Percentiles rank a stretch among this genome's conserved stretches.
phyloP scores from a whole-genome alignment of 2,113 vertebrate genomes.

The Pedetes capensis region DNA sequence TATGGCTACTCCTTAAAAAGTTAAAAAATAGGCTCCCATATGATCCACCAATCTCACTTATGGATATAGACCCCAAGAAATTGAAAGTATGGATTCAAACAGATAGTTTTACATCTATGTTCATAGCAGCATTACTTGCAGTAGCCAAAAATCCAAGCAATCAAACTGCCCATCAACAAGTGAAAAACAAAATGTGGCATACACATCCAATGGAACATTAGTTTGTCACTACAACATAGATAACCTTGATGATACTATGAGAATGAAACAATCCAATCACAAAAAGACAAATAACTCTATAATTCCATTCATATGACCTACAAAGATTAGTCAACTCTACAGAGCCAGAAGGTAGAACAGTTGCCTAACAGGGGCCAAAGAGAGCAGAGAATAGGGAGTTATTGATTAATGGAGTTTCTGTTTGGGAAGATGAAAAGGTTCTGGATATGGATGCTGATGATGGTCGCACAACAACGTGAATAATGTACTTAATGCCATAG shows the following conservation, averaged over 20 bases:
- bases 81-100: background rate
- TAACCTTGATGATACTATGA: background rate
- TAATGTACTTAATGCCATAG: background rate
- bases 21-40: background rate
- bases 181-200: background rate
- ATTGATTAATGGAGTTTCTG: background rate
- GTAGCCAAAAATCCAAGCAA: background rate
- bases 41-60: background rate
- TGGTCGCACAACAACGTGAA: background rate
- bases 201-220: background rate
- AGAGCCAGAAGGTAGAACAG: background rate
- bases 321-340: background rate
- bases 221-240: background rate
- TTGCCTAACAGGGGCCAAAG: background rate
- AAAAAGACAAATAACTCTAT: background rate
- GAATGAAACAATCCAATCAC: background rate
- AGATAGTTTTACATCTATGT: background rate
- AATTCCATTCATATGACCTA: background rate
- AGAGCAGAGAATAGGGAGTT: background rate
- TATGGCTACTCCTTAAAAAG: background rate
- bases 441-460: background rate
- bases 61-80: too few relatives aligned
- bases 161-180: background rate
- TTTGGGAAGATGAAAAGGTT: background rate
- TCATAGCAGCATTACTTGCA: background rate